Evolutionary conservation across 2,888 invertebrate genomes (phyloP), one percentile per base, ranked within the genome.

Genomic region (Spisula solida): DNA sequence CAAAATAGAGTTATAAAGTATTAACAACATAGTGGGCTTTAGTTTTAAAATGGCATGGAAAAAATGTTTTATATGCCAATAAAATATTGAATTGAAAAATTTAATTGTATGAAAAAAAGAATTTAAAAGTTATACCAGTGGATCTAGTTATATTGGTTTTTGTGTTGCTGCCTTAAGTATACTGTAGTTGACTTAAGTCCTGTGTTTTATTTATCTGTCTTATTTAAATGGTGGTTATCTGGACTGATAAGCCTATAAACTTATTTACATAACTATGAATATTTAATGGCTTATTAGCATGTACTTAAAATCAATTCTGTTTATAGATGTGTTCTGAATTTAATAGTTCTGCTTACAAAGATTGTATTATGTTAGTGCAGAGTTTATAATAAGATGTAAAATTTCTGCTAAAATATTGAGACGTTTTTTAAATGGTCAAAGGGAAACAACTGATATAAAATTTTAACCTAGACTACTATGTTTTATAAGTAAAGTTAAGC

Each of bases 181-280:
- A 25, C 8, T 41, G 8, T 10, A 25, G n/a, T n/a, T 60, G 8
- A 20, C 25, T 60, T 60, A 60, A 20, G 0, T 56, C 20, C 8
- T 66, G 25, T 66, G 6, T 25, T n/a, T 66, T n/a, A 4, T 66
- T 66, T 25, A n/a, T 25, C 25, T 66, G 25, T 20, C n/a, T 56
- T 25, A 66, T 25, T 66, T 25, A 25, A 66, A 25, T 25, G n/a
- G 60, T 10, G n/a, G n/a, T 25, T 25, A 66, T 66, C 60, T n/a
- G 12, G 4, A 66, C 5, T 6, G 60, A 66, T 66, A 66, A 66
- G n/a, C 60, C n/a, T n/a, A 25, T 51, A 66, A 66, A 25, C 60
- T 25, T 66, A 25, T 66, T 66, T 66, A n/a, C 25, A n/a, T 25
- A 66, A 25, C 60, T 66, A 66, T 66, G 60, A 66, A 66, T 66